Percentiles rank a stretch among this genome's conserved stretches.
Evolutionary conservation across 2,797 vertebrate genomes (phyloP).

Genomic region (Xenops minutus): DNA sequence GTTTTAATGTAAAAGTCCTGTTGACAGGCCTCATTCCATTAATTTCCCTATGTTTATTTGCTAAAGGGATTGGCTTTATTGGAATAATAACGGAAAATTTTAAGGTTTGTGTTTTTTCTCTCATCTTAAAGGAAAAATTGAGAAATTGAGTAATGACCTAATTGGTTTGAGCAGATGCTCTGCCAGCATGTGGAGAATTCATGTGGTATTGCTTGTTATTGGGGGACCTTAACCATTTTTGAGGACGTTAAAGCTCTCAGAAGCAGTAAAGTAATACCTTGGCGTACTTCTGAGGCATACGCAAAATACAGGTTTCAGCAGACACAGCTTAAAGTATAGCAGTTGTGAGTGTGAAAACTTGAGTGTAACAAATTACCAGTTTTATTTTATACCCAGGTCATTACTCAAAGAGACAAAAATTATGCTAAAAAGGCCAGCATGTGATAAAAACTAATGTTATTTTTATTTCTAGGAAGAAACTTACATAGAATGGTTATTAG

Average conservation of each 20-base stretch:
- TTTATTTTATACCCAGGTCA: constrained; percentile 28
- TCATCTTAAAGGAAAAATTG: neutral
- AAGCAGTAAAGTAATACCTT: neutral
- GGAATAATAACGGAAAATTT: neutral
- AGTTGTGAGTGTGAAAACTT: neutral
- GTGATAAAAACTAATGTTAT: neutral
- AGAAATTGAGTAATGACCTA: constrained; percentile 30
- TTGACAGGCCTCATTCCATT: neutral
- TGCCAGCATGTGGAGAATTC: constrained; percentile 1
- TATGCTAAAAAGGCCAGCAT: neutral
- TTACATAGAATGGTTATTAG: neutral
- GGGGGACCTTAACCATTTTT: neutral
- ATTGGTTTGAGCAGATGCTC: constrained; percentile 38
- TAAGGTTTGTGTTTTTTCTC: neutral
- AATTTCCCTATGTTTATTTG: neutral
- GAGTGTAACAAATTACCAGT: neutral
- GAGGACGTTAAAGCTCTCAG: neutral
- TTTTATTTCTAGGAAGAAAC: constrained; percentile 1
- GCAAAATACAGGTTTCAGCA: neutral
- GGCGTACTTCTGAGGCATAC: neutral
- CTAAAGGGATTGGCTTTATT: neutral
- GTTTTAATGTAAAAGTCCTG: neutral
- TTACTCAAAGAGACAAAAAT: constrained; percentile 40
- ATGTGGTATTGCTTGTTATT: neutral
- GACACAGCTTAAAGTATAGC: neutral